These are phyloP conservation scores for Trichopoda pennipes DNA, from an alignment of 2,888 invertebrate genomes.

Conservation along the genomic window DNA sequence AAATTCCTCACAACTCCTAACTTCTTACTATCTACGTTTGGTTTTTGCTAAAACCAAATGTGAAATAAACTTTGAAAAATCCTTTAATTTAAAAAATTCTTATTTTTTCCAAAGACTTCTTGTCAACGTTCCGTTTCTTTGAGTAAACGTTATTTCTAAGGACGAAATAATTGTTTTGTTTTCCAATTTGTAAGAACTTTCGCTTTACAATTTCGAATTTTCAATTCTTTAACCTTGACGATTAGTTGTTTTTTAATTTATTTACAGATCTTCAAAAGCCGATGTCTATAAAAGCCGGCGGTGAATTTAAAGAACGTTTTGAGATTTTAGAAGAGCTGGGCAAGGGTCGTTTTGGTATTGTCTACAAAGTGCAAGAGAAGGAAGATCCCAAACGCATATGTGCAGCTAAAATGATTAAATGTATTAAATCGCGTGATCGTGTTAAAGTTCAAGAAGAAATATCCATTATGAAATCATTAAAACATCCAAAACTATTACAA, in stretches of 20 bases:
- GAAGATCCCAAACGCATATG: slow-evolving; percentile 83
- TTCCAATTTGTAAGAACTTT: too few species aligned
- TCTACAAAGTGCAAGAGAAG: slow-evolving; percentile 86
- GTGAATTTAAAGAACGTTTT: slow-evolving; percentile 84
- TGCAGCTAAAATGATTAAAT: slow-evolving; percentile 92
- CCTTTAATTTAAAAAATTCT: too few species aligned
- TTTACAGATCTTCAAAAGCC: slow-evolving; percentile 72
- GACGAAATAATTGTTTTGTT: too few species aligned
- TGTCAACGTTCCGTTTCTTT: too few species aligned
- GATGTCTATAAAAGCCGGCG: slow-evolving; percentile 80
- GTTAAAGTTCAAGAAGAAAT: slow-evolving; percentile 91
- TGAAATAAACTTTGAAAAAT: too few species aligned
- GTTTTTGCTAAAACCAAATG: too few species aligned
- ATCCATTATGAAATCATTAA: slow-evolving; percentile 90
- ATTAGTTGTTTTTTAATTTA: not conserved
- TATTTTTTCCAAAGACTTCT: too few species aligned
- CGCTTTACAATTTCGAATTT: too few species aligned
- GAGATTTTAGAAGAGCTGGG: slow-evolving; percentile 88
- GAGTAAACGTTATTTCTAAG: too few species aligned
- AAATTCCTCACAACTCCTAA: too few species aligned
- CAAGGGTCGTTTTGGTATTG: slow-evolving; percentile 88
- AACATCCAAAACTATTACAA: slow-evolving; percentile 92
- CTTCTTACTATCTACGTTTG: too few species aligned
- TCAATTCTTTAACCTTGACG: too few species aligned
- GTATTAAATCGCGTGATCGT: slow-evolving; percentile 87